Conservation (phyloP, 2,888 invertebrate species). For the Tetramorium bicarinatum region DNA sequence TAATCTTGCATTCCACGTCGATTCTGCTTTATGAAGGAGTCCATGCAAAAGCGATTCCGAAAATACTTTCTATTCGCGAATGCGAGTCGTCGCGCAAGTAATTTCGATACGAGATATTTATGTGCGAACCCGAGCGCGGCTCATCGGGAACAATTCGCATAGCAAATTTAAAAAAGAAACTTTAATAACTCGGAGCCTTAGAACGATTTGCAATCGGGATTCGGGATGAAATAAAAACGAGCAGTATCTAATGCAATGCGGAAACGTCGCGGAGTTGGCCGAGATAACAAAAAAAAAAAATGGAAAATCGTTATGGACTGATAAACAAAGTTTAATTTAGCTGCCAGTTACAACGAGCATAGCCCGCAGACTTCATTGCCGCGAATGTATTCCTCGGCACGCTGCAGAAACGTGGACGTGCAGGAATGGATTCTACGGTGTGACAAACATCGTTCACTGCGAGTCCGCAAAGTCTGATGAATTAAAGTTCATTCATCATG, state of each 20-base stretch:
- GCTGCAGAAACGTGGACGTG: slow-evolving; percentile 48
- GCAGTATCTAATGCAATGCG: slow-evolving; percentile 7
- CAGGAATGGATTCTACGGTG: slow-evolving; percentile 60
- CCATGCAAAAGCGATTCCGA: slow-evolving; percentile 3
- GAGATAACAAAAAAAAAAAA: slow-evolving; percentile 27
- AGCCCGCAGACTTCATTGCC: slow-evolving; percentile 56
- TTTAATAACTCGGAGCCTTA: not conserved
- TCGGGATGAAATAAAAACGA: slow-evolving; percentile 19
- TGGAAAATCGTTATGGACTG: slow-evolving; percentile 50
- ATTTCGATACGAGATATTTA: not conserved
- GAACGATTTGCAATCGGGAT: not conserved
- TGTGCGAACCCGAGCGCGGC: not conserved
- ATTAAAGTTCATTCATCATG: slow-evolving; percentile 69
- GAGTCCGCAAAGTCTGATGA: slow-evolving; percentile 64
- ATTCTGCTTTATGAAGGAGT: slow-evolving; percentile 1
- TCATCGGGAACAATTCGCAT: not conserved
- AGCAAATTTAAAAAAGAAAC: not conserved
- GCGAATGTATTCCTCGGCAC: slow-evolving; percentile 61
- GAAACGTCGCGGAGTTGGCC: slow-evolving; percentile 7
- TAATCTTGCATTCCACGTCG: slow-evolving; percentile 40
- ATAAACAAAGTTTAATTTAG: slow-evolving; percentile 64
- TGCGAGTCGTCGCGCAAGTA: not conserved
- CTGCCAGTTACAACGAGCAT: slow-evolving; percentile 49
- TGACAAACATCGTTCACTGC: slow-evolving; percentile 66
- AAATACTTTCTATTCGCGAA: not conserved